These are phyloP conservation scores for Drosophila melanosoma DNA, from an alignment of 2,888 invertebrate genomes.

Conservation along the genomic window DNA sequence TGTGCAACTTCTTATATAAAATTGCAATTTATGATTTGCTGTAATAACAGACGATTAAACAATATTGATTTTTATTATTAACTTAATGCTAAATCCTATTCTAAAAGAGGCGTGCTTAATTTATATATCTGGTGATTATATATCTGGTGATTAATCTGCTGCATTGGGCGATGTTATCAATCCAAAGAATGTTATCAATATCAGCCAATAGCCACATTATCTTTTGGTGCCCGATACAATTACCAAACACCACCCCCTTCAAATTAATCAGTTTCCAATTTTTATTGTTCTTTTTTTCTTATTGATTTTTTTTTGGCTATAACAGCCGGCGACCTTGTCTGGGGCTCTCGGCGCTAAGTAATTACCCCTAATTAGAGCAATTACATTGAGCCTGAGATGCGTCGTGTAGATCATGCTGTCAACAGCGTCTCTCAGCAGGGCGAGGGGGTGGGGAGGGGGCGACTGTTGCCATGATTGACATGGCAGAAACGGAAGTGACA, in stretches of 20 bases:
- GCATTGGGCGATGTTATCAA: slow-evolving; percentile 34
- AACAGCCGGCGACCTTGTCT: slow-evolving; percentile 41
- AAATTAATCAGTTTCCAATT: slow-evolving; percentile 56
- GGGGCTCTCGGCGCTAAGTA: slow-evolving; percentile 44
- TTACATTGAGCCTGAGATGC: slow-evolving; percentile 14
- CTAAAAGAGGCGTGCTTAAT: slow-evolving; percentile 5
- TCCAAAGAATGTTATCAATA: slow-evolving; percentile 3
- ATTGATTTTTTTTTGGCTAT: background rate
- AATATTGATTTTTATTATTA: background rate
- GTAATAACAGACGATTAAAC: background rate
- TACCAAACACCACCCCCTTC: no score
- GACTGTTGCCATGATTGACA: slow-evolving; percentile 48
- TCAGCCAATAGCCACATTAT: slow-evolving; percentile 11
- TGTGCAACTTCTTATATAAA: background rate
- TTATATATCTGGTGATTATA: background rate
- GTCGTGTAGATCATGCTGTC: slow-evolving; percentile 62
- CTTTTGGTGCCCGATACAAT: background rate
- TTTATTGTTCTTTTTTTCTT: background rate
- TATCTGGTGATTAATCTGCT: slow-evolving; percentile 15
- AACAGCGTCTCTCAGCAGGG: slow-evolving; percentile 30
- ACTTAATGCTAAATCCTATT: slow-evolving; percentile 1
- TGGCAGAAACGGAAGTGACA: slow-evolving; percentile 66
- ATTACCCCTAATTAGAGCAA: slow-evolving; percentile 62
- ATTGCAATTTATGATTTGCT: slow-evolving; percentile 1
- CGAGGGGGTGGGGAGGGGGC: slow-evolving; percentile 1